These are phyloP conservation scores for Ctenopoma multispine DNA, from an alignment of 2,797 vertebrate genomes.

Conservation along the genomic window DNA sequence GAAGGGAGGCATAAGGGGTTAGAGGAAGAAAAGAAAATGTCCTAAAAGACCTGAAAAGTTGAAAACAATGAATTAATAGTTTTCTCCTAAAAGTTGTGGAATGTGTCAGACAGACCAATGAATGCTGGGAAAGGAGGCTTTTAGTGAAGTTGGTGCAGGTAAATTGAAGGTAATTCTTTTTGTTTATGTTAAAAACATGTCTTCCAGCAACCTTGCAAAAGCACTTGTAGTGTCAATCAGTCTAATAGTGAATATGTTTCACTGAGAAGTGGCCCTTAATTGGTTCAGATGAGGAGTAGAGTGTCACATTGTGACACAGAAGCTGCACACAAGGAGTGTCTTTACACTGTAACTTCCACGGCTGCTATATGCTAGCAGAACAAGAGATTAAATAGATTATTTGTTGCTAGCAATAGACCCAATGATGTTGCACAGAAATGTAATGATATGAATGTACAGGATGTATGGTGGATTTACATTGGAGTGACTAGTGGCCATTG, in stretches of 20 bases:
- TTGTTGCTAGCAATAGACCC: conserved; percentile 48
- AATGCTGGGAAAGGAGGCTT: conserved; percentile 31
- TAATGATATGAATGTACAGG: conserved; percentile 72
- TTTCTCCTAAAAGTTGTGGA: neutral
- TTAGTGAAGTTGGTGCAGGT: conserved; percentile 59
- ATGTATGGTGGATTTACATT: conserved; percentile 25
- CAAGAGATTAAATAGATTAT: conserved; percentile 40
- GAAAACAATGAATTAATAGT: conserved; percentile 2
- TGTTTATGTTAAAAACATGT: conserved; percentile 52
- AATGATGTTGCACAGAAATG: conserved; percentile 73
- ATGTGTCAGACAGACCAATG: conserved; percentile 6
- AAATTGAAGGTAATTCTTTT: conserved; percentile 51
- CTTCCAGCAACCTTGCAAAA: conserved; percentile 67
- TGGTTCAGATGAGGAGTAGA: conserved; percentile 23
- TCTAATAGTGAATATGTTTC: conserved; percentile 39
- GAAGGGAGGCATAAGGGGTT: conserved; percentile 26
- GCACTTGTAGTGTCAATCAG: conserved; percentile 59
- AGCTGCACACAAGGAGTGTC: conserved; percentile 62
- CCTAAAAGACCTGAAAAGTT: neutral
- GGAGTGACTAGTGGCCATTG: conserved; percentile 39
- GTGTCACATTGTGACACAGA: conserved; percentile 48
- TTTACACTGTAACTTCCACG: conserved; percentile 53
- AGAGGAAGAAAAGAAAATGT: conserved; percentile 22
- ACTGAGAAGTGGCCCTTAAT: conserved; percentile 59
- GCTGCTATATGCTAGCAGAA: conserved; percentile 46